phyloP scores from a whole-genome alignment of 2,113 vertebrate genomes.

The Noturus placidus region DNA sequence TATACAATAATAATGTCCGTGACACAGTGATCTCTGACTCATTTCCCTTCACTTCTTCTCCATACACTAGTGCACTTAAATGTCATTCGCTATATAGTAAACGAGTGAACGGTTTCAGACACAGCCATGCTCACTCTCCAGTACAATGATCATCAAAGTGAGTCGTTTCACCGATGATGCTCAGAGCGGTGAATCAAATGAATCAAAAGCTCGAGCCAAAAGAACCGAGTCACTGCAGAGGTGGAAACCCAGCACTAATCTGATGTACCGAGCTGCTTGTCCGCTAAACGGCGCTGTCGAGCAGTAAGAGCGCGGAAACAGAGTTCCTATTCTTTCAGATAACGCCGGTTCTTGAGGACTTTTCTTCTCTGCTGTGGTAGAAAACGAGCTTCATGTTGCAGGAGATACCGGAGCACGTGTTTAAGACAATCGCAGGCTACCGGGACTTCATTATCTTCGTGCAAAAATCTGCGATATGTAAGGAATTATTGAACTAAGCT shows the following conservation, averaged over 20 bases:
- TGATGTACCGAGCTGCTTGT: neutral
- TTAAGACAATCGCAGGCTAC: neutral
- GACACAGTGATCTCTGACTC: no score
- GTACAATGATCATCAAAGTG: no score
- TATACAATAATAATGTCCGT: no score
- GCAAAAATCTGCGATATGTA: neutral
- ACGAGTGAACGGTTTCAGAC: no score
- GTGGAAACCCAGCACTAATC: neutral
- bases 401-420: neutral
- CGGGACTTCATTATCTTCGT: neutral
- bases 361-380: neutral
- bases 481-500: conserved; percentile 23
- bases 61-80: no score
- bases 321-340: neutral
- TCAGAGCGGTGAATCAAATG: neutral
- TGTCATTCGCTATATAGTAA: no score
- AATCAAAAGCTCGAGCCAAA: neutral
- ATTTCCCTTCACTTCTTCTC: no score
- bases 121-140: no score
- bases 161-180: neutral
- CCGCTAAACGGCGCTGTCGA: neutral
- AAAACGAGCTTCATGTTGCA: neutral
- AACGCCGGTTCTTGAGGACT: neutral
- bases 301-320: neutral
- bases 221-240: neutral